phyloP scores from a whole-genome alignment of 2,888 invertebrate species.

The Macrosiphum euphorbiae region DNA sequence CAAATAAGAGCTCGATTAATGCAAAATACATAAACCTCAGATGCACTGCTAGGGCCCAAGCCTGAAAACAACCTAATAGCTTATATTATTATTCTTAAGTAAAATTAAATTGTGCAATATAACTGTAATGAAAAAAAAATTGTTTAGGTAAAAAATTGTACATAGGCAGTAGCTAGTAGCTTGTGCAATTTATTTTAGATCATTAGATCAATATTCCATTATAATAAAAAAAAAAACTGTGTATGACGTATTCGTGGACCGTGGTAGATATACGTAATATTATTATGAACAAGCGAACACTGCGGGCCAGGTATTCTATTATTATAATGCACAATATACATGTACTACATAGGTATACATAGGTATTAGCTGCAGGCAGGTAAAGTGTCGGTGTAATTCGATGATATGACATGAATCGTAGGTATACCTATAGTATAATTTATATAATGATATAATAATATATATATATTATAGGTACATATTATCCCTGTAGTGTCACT shows the following conservation, averaged over 20 bases:
- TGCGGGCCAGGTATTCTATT: background rate
- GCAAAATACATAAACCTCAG: background rate
- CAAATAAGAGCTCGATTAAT: background rate
- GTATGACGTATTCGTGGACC: background rate
- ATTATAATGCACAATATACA: background rate
- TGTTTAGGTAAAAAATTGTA: background rate
- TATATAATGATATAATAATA: too few species aligned
- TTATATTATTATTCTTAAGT: background rate
- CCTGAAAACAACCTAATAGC: background rate
- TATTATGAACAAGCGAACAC: background rate
- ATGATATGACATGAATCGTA: background rate
- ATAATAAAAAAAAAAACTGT: background rate
- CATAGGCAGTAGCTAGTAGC: background rate
- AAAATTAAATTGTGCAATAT: background rate
- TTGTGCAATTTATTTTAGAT: background rate
- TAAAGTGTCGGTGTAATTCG: background rate
- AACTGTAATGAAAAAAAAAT: background rate
- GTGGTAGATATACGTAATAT: too few species aligned
- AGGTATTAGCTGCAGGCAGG: background rate
- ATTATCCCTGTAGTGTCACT: background rate
- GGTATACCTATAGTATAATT: background rate
- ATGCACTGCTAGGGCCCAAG: background rate
- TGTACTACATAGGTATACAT: background rate
- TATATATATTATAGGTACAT: too few species aligned
- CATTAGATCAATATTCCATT: background rate